Conservation (phyloP, 2,888 invertebrate species). For the Acanthoscelides obtectus region DNA sequence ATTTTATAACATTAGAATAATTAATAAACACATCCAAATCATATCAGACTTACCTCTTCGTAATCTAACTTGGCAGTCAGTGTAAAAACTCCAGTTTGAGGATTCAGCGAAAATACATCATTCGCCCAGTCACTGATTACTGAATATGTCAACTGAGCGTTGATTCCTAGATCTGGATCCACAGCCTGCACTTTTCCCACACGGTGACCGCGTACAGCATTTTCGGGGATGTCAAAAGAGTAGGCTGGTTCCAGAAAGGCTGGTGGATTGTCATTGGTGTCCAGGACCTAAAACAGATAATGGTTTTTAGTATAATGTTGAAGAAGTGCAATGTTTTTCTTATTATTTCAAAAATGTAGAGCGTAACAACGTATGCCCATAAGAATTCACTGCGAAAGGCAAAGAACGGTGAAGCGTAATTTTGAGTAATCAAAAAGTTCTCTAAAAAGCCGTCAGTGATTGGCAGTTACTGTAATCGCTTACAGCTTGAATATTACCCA, state of each 20-base stretch:
- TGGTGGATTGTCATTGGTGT: slow-evolving; percentile 94
- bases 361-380: too few relatives aligned
- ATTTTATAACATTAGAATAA: too few relatives aligned
- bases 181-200: slow-evolving; percentile 83
- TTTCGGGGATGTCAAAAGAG: slow-evolving; percentile 89
- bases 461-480: too few relatives aligned
- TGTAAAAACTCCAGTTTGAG: slow-evolving; percentile 88
- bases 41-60: slow-evolving; percentile 72
- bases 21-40: not conserved
- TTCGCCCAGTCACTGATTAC: slow-evolving; percentile 93
- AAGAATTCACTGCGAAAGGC: too few relatives aligned
- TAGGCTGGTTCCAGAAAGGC: slow-evolving; percentile 82
- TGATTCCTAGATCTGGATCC: slow-evolving; percentile 84
- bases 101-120: slow-evolving; percentile 90
- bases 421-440: too few relatives aligned
- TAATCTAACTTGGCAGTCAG: slow-evolving; percentile 87
- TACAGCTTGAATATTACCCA: too few relatives aligned
- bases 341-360: too few relatives aligned
- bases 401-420: too few relatives aligned
- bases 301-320: too few relatives aligned
- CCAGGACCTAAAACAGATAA: slow-evolving; percentile 67
- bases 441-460: too few relatives aligned
- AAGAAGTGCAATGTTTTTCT: too few relatives aligned
- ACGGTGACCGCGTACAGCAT: slow-evolving; percentile 76
- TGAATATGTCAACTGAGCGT: slow-evolving; percentile 83